Percentiles rank a stretch among this genome's conserved stretches.
These are phyloP conservation scores for Cynocephalus volans DNA, from an alignment of 2,113 vertebrate species.

Conservation along the genomic window DNA sequence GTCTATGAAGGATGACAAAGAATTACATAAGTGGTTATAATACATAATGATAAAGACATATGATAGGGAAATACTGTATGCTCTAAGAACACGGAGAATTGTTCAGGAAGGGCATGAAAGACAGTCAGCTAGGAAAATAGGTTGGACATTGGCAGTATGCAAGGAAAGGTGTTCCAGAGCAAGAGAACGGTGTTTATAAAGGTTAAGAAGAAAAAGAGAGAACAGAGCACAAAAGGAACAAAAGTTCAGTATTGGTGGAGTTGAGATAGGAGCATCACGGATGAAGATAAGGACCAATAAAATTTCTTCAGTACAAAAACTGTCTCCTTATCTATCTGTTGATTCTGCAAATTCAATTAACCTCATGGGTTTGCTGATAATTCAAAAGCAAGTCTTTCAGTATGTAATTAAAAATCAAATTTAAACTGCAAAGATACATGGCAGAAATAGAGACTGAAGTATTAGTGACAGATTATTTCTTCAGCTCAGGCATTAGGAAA, in stretches of 20 bases:
- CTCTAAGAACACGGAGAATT: neutral
- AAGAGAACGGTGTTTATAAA: neutral
- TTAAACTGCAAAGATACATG: neutral
- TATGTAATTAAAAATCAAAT: conserved; percentile 49
- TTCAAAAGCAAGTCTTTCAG: neutral
- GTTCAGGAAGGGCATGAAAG: neutral
- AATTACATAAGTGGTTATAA: neutral
- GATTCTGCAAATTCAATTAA: neutral
- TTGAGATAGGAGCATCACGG: neutral
- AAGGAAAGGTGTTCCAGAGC: neutral
- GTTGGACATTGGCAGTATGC: neutral
- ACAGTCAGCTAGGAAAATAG: neutral
- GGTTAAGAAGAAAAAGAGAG: neutral
- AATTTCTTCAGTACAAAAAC: neutral
- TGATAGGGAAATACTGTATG: neutral
- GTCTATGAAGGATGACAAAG: neutral
- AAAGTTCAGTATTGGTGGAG: neutral
- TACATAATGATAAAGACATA: neutral
- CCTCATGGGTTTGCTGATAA: neutral
- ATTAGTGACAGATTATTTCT: neutral
- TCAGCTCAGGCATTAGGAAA: neutral
- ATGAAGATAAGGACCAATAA: neutral
- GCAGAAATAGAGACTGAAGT: neutral
- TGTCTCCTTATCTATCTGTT: neutral
- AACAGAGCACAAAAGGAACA: neutral